Conservation (phyloP, 2,888 invertebrate species). For the Phalera bucephala region DNA sequence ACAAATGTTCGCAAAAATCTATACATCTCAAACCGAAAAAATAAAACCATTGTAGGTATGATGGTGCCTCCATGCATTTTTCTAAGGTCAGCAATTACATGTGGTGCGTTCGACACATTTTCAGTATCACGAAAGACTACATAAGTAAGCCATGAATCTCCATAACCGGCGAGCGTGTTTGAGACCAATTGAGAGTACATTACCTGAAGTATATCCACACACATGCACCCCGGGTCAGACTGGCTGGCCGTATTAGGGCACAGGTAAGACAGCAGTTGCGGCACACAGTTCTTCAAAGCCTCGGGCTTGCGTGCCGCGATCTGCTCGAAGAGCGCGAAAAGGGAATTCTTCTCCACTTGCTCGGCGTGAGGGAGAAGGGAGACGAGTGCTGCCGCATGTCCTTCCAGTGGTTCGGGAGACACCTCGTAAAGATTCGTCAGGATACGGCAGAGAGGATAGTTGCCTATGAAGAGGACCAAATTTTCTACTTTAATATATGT, state of each 20-base stretch:
- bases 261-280: conserved; percentile 91
- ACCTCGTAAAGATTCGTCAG: conserved; percentile 95
- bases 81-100: too few species aligned
- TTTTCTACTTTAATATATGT: too few species aligned
- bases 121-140: too few species aligned
- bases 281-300: conserved; percentile 91
- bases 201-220: conserved; percentile 72
- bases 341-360: conserved; percentile 91
- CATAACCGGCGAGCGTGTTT: too few species aligned
- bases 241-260: conserved; percentile 60
- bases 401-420: conserved; percentile 92
- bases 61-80: too few species aligned
- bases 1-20: too few species aligned
- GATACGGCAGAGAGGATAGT: conserved; percentile 93
- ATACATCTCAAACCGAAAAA: too few species aligned
- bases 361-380: conserved; percentile 92
- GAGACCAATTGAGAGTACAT: too few species aligned
- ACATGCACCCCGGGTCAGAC: conserved; percentile 73
- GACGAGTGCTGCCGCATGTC: conserved; percentile 92
- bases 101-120: too few species aligned
- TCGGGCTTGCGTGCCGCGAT: conserved; percentile 92
- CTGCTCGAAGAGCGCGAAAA: conserved; percentile 91
- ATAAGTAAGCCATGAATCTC: too few species aligned
- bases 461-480: conserved; percentile 85
- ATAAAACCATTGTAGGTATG: too few species aligned